Base-by-base conservation (phyloP, 2,113 vertebrate species). In the Taxidea taxus region DNA sequence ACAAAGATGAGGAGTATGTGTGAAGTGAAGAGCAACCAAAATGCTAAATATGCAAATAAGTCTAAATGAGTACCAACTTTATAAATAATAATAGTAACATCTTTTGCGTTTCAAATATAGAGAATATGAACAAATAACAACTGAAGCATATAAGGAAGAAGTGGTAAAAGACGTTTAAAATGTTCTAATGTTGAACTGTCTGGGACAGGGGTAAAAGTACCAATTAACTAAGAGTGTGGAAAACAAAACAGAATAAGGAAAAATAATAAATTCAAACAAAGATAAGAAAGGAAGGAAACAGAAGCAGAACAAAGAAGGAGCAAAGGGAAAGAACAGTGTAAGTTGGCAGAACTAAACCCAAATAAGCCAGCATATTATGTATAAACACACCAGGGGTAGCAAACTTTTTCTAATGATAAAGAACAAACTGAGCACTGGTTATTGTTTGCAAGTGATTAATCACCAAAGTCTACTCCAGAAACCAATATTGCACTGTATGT, bases 41-140 rank as follows among this genome's bases (percentile, higher is more conserved):
- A 56, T 44, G 34, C 39, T 95, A 89, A 81, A 15, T 37, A 93
- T 51, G 27, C 89, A 31, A 42, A 58, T 90, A 90, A 83, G 75
- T 70, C 37, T 90, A 96, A 83, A 87, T 77, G 31, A 96, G 74
- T 78, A 96, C 1, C 80, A 39, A 89, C 12, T 74, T 80, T 37
- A 75, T 34, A 51, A 29, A 82, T 34, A 96, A 58, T 85, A 94
- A 72, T 14, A 87, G 37, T 18, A 90, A 78, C 68, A 9, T 82
- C 64, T 58, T 64, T 54, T 78, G 51, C 13, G 34, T 77, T 86
- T 92, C 56, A 80, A 91, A 64, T 20, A 91, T 6, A 74, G 23
- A 82, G 16, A 94, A 74, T 58, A 81, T 92, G 70, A 93, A 87
- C 42, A 92, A 34, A 82, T 58, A 47, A 42, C 10, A 39, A 74